Conservation (phyloP, 2,888 invertebrate genomes). For the Ernsta delagoae region DNA sequence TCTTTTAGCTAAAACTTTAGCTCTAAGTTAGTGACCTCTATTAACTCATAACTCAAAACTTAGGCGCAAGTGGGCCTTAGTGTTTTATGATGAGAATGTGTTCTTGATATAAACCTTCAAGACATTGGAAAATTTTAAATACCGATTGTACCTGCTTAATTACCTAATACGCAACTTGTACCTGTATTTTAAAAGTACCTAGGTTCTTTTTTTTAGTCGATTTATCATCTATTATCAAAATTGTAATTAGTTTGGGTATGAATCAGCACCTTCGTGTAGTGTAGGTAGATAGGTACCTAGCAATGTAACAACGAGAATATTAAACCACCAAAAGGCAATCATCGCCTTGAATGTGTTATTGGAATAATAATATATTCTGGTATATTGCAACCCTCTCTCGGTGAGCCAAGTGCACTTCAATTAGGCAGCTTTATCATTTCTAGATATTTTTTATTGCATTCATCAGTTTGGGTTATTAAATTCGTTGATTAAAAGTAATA, state of each 20-base stretch:
- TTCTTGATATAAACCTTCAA: slow-evolving; percentile 15
- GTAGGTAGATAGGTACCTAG: too few species aligned
- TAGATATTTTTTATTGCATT: too few species aligned
- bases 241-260: slow-evolving; percentile 26
- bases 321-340: slow-evolving; percentile 28
- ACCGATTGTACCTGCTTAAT: too few species aligned
- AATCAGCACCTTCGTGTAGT: slow-evolving; percentile 3
- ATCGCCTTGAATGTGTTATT: slow-evolving; percentile 29
- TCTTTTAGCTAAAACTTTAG: too few species aligned
- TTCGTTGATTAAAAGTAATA: too few species aligned
- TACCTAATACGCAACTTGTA: too few species aligned
- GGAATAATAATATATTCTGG: slow-evolving; percentile 8
- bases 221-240: too few species aligned
- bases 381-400: not conserved
- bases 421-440: slow-evolving; percentile 5
- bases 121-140: not conserved
- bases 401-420: slow-evolving; percentile 11
- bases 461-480: too few species aligned
- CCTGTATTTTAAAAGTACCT: too few species aligned
- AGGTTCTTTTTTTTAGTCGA: too few species aligned
- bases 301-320: slow-evolving; percentile 27
- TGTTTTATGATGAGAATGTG: slow-evolving; percentile 29
- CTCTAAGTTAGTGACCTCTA: not conserved
- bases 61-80: not conserved
- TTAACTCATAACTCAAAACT: too few species aligned